Conservation (phyloP, 2,888 invertebrate genomes). For the Cartodere bifasciata region DNA sequence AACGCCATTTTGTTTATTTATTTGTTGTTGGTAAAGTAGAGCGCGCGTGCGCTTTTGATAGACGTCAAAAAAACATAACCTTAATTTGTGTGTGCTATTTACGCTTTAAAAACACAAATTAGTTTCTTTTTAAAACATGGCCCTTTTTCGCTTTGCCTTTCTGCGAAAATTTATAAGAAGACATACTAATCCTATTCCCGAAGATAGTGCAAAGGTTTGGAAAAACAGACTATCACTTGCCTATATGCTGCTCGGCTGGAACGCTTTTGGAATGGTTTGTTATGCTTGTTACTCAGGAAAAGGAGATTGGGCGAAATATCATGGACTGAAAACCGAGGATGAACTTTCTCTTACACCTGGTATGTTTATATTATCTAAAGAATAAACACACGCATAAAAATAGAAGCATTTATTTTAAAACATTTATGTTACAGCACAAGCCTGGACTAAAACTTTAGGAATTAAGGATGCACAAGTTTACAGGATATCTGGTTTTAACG, state of each 20-base stretch:
- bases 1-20: slow-evolving; percentile 16
- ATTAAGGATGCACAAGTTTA: slow-evolving; percentile 45
- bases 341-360: slow-evolving; percentile 45
- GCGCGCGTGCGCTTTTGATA: too few species aligned
- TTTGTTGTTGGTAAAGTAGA: too few species aligned
- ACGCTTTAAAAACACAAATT: too few species aligned
- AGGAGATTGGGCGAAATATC: slow-evolving; percentile 52
- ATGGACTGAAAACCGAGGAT: slow-evolving; percentile 50
- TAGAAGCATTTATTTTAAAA: slow-evolving; percentile 13
- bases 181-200: slow-evolving; percentile 38
- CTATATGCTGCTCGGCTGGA: slow-evolving; percentile 58
- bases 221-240: slow-evolving; percentile 47
- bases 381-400: slow-evolving; percentile 11
- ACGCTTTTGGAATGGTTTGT: slow-evolving; percentile 52
- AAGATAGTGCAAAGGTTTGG: slow-evolving; percentile 43
- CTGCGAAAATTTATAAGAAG: slow-evolving; percentile 38
- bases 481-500: slow-evolving; percentile 40
- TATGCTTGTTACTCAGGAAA: slow-evolving; percentile 48
- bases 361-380: too few species aligned
- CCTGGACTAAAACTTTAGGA: slow-evolving; percentile 44
- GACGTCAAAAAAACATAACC: too few species aligned
- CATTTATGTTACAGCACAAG: slow-evolving; percentile 37
- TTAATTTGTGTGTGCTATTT: too few species aligned
- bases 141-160: slow-evolving; percentile 38
- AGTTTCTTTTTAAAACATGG: too few species aligned